phyloP scores from a whole-genome alignment of 2,797 vertebrate species.

The Alosa sapidissima region DNA sequence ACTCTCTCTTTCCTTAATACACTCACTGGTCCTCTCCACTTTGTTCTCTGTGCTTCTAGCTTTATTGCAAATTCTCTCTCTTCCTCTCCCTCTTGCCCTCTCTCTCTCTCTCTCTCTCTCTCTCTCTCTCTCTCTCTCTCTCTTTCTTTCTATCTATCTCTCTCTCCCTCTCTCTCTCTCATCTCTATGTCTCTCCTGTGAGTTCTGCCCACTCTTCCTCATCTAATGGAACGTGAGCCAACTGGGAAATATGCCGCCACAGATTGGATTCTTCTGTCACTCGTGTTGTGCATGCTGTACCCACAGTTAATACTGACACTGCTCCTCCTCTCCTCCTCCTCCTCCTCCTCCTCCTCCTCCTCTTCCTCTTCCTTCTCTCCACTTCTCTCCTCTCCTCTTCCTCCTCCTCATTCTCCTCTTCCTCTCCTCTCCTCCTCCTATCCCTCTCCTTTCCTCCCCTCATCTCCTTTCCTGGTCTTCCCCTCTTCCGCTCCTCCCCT shows the following conservation, averaged over 20 bases:
- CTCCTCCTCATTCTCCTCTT: neutral
- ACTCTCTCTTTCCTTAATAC: neutral
- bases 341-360: neutral
- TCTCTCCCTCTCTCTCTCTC: neutral
- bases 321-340: neutral
- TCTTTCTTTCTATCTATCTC: neutral
- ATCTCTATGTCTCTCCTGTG: neutral
- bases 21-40: neutral
- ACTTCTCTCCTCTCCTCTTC: neutral
- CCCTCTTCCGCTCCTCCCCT: neutral
- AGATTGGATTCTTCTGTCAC: constrained; percentile 49
- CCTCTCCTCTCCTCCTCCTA: too few species aligned
- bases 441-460: neutral
- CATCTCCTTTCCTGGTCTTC: too few species aligned
- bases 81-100: neutral
- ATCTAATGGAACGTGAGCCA: constrained; percentile 58
- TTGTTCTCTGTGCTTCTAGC: constrained; percentile 1
- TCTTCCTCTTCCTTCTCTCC: neutral
- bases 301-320: neutral
- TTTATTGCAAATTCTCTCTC: neutral
- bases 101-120: neutral
- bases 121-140: too few species aligned
- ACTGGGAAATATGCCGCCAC: constrained; percentile 54
- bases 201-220: neutral
- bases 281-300: neutral